phyloP scores from a whole-genome alignment of 2,797 vertebrate species.

The Pseudotriccus pelzelni region DNA sequence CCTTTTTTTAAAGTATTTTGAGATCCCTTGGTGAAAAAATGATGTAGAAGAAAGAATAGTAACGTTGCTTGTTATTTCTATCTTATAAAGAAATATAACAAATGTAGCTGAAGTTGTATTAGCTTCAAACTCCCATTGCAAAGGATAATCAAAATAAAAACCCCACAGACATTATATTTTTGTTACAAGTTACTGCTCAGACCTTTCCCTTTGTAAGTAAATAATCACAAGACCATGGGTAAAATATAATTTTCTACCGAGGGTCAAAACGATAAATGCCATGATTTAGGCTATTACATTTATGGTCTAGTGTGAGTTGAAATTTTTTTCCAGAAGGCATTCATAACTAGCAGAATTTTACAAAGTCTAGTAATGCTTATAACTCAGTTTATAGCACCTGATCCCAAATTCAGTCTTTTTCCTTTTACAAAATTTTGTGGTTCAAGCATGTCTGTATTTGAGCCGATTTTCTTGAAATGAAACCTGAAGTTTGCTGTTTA shows the following conservation, averaged over 20 bases:
- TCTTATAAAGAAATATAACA: background rate
- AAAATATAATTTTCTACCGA: background rate
- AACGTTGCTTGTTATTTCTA: background rate
- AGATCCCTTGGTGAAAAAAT: background rate
- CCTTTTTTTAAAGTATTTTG: slow-evolving; percentile 19
- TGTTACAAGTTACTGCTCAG: background rate
- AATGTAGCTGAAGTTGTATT: background rate
- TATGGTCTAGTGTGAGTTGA: background rate
- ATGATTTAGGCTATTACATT: background rate
- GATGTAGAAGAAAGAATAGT: background rate
- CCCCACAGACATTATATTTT: background rate
- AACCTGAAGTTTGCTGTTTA: background rate
- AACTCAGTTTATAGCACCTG: background rate
- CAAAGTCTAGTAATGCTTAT: background rate
- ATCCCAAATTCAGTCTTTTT: background rate
- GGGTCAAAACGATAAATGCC: background rate
- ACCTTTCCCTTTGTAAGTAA: background rate
- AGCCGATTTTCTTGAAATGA: background rate
- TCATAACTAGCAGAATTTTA: background rate
- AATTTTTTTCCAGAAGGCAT: background rate
- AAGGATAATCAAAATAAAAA: background rate
- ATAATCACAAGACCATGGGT: background rate
- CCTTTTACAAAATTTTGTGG: background rate
- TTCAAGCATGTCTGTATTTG: background rate
- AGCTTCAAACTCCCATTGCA: background rate